A percentile compares a stretch with the other conserved stretches of the same genome.
These are phyloP conservation scores for Tenthredo notha DNA, from an alignment of 2,888 invertebrate species.

Conservation along the genomic window DNA sequence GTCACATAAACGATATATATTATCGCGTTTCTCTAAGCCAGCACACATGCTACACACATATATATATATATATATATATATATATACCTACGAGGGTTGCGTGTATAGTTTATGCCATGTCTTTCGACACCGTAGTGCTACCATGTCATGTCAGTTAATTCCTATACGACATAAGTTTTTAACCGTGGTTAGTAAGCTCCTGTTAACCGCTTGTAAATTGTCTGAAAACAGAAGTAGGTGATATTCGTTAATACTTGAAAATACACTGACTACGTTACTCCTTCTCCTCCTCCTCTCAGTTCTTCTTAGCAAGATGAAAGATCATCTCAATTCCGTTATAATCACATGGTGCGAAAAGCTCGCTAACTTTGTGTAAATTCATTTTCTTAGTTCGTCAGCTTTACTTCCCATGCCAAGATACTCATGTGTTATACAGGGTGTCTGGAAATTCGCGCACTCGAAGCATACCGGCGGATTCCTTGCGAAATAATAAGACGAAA, in stretches of 20 bases:
- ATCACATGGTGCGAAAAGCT: neutral
- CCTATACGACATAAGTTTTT: constrained; percentile 14
- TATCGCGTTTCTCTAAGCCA: constrained; percentile 31
- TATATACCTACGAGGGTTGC: neutral
- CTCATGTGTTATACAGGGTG: neutral
- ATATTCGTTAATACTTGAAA: constrained; percentile 38
- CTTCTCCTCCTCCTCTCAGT: neutral
- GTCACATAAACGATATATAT: neutral
- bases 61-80: too few relatives aligned
- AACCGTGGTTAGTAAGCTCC: neutral
- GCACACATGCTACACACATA: constrained; percentile 35
- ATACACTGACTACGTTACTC: neutral
- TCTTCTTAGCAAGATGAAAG: neutral
- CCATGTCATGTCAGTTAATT: neutral
- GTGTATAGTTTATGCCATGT: constrained; percentile 25
- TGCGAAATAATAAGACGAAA: too few relatives aligned
- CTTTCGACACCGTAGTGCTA: neutral
- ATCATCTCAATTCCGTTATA: neutral
- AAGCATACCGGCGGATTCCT: too few relatives aligned
- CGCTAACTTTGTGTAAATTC: neutral
- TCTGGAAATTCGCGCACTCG: too few relatives aligned
- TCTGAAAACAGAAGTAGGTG: constrained; percentile 39
- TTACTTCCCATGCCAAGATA: neutral
- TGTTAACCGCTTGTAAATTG: constrained; percentile 43
- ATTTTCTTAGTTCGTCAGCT: neutral